These are phyloP conservation scores for Apodemus sylvaticus DNA, from an alignment of 2,113 vertebrate genomes.

Conservation along the genomic window DNA sequence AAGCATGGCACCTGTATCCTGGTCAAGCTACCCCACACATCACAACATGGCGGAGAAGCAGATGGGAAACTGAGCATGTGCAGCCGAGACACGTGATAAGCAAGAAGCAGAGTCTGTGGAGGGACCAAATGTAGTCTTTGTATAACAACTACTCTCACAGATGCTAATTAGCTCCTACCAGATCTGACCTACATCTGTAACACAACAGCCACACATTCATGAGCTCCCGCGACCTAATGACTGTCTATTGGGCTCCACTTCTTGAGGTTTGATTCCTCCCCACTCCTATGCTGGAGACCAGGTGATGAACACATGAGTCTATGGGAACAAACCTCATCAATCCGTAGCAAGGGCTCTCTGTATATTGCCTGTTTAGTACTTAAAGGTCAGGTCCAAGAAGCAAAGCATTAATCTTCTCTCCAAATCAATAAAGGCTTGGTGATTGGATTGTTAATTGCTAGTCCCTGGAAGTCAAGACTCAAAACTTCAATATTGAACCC, in stretches of 20 bases:
- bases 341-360: neutral
- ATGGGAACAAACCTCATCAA: neutral
- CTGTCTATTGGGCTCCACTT: neutral
- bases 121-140: neutral
- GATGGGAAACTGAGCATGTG: neutral
- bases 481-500: neutral
- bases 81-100: neutral
- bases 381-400: constrained; percentile 43
- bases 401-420: neutral
- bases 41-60: neutral
- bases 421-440: constrained; percentile 17
- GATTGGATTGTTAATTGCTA: neutral
- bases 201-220: neutral
- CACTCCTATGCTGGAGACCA: neutral
- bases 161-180: neutral
- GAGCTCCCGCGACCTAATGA: neutral
- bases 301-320: neutral
- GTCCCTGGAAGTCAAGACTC: neutral
- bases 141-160: neutral
- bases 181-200: neutral
- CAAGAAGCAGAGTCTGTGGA: neutral
- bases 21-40: neutral
- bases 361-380: neutral
- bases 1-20: too few species aligned
- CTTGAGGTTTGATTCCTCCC: neutral